These are phyloP conservation scores for Catalaphyllia jardinei DNA, from an alignment of 64 coral and sea anemone genomes.

Conservation along the genomic window DNA sequence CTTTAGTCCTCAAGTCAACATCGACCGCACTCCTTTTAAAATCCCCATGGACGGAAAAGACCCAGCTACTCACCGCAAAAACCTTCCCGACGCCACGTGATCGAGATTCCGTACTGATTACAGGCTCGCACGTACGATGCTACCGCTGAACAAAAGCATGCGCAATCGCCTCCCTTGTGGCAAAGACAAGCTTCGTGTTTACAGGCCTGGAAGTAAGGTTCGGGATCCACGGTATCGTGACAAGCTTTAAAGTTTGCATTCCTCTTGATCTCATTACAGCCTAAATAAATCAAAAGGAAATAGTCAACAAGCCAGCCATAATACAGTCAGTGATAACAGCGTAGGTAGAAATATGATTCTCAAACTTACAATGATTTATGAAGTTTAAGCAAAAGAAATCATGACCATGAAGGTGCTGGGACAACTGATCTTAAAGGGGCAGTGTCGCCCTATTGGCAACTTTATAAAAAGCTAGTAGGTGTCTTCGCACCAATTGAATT, in stretches of 20 bases:
- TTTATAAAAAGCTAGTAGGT: too few species aligned
- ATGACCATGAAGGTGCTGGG: too few species aligned
- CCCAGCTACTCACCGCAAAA: slow-evolving; percentile 79
- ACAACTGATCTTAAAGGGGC: too few species aligned
- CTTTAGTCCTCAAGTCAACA: not conserved
- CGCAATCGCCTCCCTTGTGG: slow-evolving; percentile 82
- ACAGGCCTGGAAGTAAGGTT: slow-evolving; percentile 84
- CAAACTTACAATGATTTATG: too few species aligned
- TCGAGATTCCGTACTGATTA: slow-evolving; percentile 87
- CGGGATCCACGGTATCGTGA: slow-evolving; percentile 89
- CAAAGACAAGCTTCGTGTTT: slow-evolving; percentile 91
- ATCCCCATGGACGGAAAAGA: not conserved
- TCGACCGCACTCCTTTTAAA: not conserved
- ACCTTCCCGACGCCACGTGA: slow-evolving; percentile 96
- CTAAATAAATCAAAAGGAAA: slow-evolving; percentile 25
- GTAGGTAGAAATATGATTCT: too few species aligned
- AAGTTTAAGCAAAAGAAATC: too few species aligned
- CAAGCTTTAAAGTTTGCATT: slow-evolving; percentile 85
- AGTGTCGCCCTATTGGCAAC: too few species aligned
- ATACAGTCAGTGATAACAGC: too few species aligned
- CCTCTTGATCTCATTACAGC: slow-evolving; percentile 86
- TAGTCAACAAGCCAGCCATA: not conserved
- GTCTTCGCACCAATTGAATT: too few species aligned
- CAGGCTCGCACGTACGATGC: slow-evolving; percentile 93
- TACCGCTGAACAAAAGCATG: slow-evolving; percentile 92